These are phyloP conservation scores for Pteronura brasiliensis DNA, from an alignment of 2,113 vertebrate genomes.

Conservation along the genomic window DNA sequence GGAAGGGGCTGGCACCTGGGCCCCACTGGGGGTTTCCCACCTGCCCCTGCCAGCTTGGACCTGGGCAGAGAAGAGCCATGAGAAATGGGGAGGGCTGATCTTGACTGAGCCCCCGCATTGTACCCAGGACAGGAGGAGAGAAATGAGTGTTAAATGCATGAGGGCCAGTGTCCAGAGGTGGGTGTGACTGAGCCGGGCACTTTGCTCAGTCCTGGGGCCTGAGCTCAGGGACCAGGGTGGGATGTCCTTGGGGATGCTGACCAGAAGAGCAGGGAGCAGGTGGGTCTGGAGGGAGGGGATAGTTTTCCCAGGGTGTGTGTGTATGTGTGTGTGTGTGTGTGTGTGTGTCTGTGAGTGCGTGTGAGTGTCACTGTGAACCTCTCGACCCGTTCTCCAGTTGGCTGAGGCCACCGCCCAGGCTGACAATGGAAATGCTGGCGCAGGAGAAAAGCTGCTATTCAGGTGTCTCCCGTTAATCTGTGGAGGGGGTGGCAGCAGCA, in stretches of 20 bases:
- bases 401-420: neutral
- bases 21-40: neutral
- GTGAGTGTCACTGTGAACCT: neutral
- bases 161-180: neutral
- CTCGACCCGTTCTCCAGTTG: neutral
- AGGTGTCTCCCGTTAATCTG: neutral
- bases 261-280: neutral
- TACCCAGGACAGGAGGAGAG: neutral
- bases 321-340: neutral
- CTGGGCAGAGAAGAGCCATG: neutral
- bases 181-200: neutral
- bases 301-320: neutral
- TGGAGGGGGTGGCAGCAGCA: neutral
- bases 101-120: neutral
- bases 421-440: neutral
- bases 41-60: neutral
- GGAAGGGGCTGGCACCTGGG: neutral
- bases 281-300: neutral
- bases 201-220: neutral
- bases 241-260: neutral
- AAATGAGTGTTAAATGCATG: neutral
- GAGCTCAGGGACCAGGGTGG: neutral
- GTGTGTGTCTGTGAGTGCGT: neutral
- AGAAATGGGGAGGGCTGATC: neutral
- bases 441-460: conserved; percentile 11